Base-by-base conservation (phyloP, 2,113 vertebrate genomes). In the Colistium nudipinnis region DNA sequence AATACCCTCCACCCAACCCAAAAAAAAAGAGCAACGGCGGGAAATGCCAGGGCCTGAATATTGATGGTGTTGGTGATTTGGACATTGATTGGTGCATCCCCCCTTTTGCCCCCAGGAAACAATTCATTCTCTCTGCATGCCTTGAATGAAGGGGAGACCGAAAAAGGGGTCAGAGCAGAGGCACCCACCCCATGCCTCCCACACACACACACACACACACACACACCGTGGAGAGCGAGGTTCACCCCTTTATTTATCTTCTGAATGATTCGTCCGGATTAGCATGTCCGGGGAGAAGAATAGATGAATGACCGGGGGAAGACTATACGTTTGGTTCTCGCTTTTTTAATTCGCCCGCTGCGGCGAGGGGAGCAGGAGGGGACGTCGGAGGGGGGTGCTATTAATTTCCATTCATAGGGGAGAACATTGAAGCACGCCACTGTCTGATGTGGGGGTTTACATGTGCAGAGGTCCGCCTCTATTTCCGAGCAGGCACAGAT, bases 361-460 rank as follows among this genome's bases (percentile, higher is more conserved):
- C 55, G 36, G 45, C 3, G 52, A 43, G 60, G 53, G 69, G 33
- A 43, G 57, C 27, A 64, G 74, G 81, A 30, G 74, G 65, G 25
- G 53, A 25, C 1, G 1, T 0, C 12, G 14, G 22, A n/a, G n/a
- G 43, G 25, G 31, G 85, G 74, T 69, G 79, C 73, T 65, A 80
- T 88, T 87, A 81, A 78, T 85, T 86, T 87, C 80, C 86, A 86
- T 87, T 91, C 85, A 87, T 74, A 62, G 81, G 66, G 70, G 64
- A 69, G 76, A 68, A 87, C 82, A 87, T 84, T 80, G 62, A 82
- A 85, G 76, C 81, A 70, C 83, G 76, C 43, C 25, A 76, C 75
- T 71, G 85, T 80, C 68, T 85, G 83, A 89, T 81, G 75, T 81
- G 68, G 80, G 76, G 61, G 80, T 90, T 86, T 79, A 76, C 9